Conservation (phyloP, 2,113 vertebrate species). For the Campylomormyrus numenius region DNA sequence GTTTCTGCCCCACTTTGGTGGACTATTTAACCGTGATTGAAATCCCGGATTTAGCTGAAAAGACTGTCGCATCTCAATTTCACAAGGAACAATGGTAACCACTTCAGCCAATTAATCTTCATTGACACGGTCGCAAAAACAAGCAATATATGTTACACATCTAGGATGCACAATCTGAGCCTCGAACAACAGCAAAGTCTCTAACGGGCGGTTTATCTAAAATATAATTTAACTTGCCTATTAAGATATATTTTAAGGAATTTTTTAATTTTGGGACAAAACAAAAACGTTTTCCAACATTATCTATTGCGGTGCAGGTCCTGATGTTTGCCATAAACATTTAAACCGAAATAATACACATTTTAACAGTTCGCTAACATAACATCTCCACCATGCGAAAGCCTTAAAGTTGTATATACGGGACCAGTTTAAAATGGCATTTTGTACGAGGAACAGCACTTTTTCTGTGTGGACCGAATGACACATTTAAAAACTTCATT, state of each 20-base stretch:
- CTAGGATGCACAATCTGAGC: neutral
- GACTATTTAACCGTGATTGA: constrained; percentile 33
- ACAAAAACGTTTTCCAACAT: neutral
- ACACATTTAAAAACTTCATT: constrained; percentile 24
- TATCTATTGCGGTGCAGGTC: neutral
- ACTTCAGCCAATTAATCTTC: constrained; percentile 56
- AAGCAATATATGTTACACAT: constrained; percentile 16
- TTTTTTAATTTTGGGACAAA: neutral
- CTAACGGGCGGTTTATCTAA: neutral
- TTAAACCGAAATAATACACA: neutral
- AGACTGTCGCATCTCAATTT: constrained; percentile 51
- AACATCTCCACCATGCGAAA: neutral
- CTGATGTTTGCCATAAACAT: neutral
- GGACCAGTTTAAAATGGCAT: neutral
- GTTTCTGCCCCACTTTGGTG: constrained; percentile 41
- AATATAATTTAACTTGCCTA: neutral
- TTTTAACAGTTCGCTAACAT: neutral
- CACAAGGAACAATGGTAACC: constrained; percentile 50
- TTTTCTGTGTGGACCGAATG: neutral
- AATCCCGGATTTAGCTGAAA: constrained; percentile 47
- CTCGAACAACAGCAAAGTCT: neutral
- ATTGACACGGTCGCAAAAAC: constrained; percentile 21
- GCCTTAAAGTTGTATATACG: neutral
- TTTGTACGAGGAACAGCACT: neutral
- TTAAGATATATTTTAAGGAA: neutral